Evolutionary conservation across 2,888 invertebrate species (phyloP), one percentile per base, ranked within the genome.

Genomic region (Drosophila tripunctata): DNA sequence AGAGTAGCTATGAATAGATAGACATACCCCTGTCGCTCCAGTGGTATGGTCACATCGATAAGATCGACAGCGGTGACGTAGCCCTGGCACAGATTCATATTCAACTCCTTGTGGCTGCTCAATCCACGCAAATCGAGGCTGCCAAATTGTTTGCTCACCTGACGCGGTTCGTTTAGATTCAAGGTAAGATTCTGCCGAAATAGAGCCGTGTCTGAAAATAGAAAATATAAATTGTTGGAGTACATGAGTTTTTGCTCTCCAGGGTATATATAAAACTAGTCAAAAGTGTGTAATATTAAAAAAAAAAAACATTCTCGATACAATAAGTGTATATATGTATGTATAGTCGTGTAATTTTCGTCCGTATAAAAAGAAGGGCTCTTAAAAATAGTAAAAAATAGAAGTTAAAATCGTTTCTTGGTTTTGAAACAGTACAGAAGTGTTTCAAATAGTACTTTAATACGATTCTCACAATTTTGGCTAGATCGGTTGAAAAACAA

Each of bases 21-120:
- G n/a, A 91, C 94, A 92, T 92, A 97, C 97, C 96, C 96, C 93
- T 97, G 97, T 90, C 96, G 94, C 90, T 97, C 96, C 75, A 97
- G 93, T 72, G 97, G 96, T 80, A 97, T 93, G 72, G 94, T 93
- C 4, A 95, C 94, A 89, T 97, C 97, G 75, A 97, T 95, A 68
- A 95, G 93, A 90, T 96, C 96, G 67, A 94, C 94, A 48, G 94
- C 94, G 58, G 94, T 94, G 62, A 92, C 85, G 56, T 87, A 89
- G 58, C 88, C 87, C 87, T 91, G 80, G 88, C 93, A 93, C 79
- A 96, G 93, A 92, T 96, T 96, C 87, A 96, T 93, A 86, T 94
- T 95, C 86, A 96, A 92, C 88, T 94, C 94, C 79, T 91, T 90
- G 62, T 85, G 89, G 24, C 90, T 93, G 91, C 79, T 92, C 90